Evolutionary conservation across 1,140 invertebrate species (phyloP).

Genomic region (Liolophura sinensis): DNA sequence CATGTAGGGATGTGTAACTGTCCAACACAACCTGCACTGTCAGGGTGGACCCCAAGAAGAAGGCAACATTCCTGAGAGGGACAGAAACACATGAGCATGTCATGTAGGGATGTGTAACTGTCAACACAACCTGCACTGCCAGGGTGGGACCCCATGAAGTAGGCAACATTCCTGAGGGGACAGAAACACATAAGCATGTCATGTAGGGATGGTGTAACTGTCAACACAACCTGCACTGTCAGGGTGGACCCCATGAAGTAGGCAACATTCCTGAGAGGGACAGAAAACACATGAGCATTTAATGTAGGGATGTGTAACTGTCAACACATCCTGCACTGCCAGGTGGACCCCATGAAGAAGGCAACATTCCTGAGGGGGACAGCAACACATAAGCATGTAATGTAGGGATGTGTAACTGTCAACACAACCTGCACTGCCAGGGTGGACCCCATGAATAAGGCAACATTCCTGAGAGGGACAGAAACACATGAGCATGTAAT

Average conservation of each 20-base stretch:
- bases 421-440: conserved; percentile 79
- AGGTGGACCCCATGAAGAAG: conserved; percentile 86
- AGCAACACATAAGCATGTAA: too few relatives aligned
- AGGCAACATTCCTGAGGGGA: conserved; percentile 73
- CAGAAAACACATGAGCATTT: too few relatives aligned
- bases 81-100: too few relatives aligned
- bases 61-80: conserved; percentile 73
- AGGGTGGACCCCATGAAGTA: conserved; percentile 82
- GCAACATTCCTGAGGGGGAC: conserved; percentile 70
- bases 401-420: conserved; percentile 75
- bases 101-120: conserved; percentile 89
- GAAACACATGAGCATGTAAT: too few relatives aligned
- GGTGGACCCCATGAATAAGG: conserved; percentile 84
- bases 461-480: conserved; percentile 67
- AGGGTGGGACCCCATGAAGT: conserved; percentile 84
- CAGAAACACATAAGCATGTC: too few relatives aligned
- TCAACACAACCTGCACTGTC: conserved; percentile 79
- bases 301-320: conserved; percentile 89
- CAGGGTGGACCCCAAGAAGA: conserved; percentile 82
- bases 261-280: conserved; percentile 70
- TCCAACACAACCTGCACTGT: conserved; percentile 80
- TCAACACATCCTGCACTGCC: conserved; percentile 79
- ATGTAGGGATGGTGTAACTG: conserved; percentile 89
- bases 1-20: conserved; percentile 89
- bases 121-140: conserved; percentile 79